A percentile compares a stretch with the other conserved stretches of the same genome.
Evolutionary conservation across 2,888 invertebrate species (phyloP).

Genomic region (Caenorhabditis sp.): DNA sequence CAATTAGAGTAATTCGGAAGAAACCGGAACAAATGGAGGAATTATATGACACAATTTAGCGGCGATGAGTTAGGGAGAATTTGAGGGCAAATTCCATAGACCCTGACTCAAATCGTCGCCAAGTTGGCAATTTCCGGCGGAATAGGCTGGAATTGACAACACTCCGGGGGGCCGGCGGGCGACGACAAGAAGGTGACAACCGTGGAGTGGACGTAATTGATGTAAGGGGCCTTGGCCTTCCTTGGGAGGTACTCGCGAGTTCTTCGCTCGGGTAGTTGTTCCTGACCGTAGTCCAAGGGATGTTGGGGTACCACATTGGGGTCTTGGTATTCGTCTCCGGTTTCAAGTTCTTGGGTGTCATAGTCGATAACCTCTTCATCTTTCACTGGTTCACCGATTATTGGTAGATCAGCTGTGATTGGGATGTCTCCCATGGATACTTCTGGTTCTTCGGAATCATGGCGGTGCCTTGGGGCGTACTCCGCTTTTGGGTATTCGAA

Average conservation of each 20-base stretch:
- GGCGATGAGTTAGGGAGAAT: too few species aligned
- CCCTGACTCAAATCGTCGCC: too few species aligned
- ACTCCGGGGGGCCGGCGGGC: too few species aligned
- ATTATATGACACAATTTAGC: too few species aligned
- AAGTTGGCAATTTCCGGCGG: too few species aligned
- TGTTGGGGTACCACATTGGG: neutral
- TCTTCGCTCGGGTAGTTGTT: neutral
- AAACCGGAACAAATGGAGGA: too few species aligned
- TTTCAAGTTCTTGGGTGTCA: neutral
- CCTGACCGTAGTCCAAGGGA: neutral
- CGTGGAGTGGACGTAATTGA: constrained; percentile 15
- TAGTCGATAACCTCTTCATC: constrained; percentile 15
- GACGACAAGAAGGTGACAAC: too few species aligned
- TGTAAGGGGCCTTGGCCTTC: constrained; percentile 1
- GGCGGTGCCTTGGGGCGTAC: neutral
- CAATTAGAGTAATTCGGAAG: too few species aligned
- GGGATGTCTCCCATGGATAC: neutral
- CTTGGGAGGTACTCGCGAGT: constrained; percentile 3
- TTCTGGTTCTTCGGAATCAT: neutral
- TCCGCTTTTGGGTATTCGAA: neutral
- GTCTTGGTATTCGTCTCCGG: neutral
- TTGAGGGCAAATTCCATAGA: too few species aligned
- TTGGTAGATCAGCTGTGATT: neutral
- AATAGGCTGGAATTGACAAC: too few species aligned
- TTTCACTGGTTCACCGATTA: neutral